Evolutionary conservation across 2,797 vertebrate genomes (phyloP).

Genomic region (Acanthurus tractus): DNA sequence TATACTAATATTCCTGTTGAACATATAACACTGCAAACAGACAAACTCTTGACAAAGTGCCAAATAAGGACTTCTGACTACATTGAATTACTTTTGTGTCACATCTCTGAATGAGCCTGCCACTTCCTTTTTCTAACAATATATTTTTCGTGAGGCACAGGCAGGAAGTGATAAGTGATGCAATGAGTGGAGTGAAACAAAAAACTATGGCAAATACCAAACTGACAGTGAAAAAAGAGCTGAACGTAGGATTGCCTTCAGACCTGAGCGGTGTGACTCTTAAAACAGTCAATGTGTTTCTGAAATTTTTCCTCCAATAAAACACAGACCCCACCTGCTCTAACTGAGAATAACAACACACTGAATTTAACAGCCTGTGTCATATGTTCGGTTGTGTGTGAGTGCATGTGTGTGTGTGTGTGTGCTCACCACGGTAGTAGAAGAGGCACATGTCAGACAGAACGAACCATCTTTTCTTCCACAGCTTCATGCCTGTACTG

Average conservation of each 20-base stretch:
- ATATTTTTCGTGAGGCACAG: not conserved
- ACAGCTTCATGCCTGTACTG: slow-evolving; percentile 97
- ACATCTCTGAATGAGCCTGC: no score
- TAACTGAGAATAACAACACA: not conserved
- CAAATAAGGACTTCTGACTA: not conserved
- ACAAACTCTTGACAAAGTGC: not conserved
- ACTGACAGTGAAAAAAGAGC: not conserved
- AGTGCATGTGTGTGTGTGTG: slow-evolving; percentile 32
- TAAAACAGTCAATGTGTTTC: not conserved
- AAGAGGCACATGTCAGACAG: slow-evolving; percentile 97
- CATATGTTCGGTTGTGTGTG: not conserved
- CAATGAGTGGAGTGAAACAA: not conserved
- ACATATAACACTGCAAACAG: no score
- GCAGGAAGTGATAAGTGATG: not conserved
- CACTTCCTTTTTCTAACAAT: not conserved
- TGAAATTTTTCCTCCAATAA: not conserved
- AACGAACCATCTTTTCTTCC: slow-evolving; percentile 99
- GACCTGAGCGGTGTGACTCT: not conserved
- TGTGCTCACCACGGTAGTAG: slow-evolving; percentile 92
- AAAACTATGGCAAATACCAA: not conserved
- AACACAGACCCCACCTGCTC: not conserved
- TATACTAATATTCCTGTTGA: no score
- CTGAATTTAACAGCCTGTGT: not conserved
- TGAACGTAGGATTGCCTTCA: no score
- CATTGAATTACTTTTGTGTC: not conserved